phyloP scores from a whole-genome alignment of 1,140 invertebrate species.

The Luehdorfia chinensis region DNA sequence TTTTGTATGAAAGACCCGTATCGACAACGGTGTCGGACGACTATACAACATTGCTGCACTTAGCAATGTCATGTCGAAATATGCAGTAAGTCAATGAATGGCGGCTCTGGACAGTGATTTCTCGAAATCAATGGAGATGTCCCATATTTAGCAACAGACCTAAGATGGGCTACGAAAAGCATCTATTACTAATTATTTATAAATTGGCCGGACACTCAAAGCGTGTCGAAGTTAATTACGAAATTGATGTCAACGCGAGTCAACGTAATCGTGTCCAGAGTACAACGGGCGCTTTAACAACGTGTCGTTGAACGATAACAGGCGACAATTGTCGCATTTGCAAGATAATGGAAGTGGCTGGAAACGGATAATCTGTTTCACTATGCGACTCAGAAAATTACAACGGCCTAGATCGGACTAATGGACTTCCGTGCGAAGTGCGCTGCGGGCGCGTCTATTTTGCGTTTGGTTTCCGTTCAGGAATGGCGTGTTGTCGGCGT shows the following conservation, averaged over 20 bases:
- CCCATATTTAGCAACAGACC: too few relatives aligned
- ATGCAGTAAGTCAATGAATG: too few relatives aligned
- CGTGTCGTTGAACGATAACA: conserved; percentile 16
- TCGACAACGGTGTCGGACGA: too few relatives aligned
- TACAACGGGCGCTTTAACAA: background rate
- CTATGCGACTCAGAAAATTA: conserved; percentile 15
- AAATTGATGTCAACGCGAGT: conserved; percentile 1
- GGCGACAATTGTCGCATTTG: conserved; percentile 13
- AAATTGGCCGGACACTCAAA: background rate
- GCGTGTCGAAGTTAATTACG: conserved; percentile 7
- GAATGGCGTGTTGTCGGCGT: too few relatives aligned
- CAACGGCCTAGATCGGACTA: conserved; percentile 14
- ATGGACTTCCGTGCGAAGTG: conserved; percentile 14
- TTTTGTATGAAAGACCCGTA: too few relatives aligned
- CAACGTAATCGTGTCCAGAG: conserved; percentile 5
- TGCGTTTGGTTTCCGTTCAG: conserved; percentile 7
- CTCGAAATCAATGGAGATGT: too few relatives aligned
- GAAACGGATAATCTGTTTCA: conserved; percentile 18
- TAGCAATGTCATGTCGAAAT: too few relatives aligned
- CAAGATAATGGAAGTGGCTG: conserved; percentile 18
- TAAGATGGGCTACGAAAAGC: too few relatives aligned
- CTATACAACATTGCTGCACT: too few relatives aligned
- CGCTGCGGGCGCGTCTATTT: conserved; percentile 12
- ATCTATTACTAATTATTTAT: too few relatives aligned
- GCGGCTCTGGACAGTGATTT: too few relatives aligned